Conservation (phyloP, 2,888 invertebrate species). For the Drosophila kuntzei region DNA sequence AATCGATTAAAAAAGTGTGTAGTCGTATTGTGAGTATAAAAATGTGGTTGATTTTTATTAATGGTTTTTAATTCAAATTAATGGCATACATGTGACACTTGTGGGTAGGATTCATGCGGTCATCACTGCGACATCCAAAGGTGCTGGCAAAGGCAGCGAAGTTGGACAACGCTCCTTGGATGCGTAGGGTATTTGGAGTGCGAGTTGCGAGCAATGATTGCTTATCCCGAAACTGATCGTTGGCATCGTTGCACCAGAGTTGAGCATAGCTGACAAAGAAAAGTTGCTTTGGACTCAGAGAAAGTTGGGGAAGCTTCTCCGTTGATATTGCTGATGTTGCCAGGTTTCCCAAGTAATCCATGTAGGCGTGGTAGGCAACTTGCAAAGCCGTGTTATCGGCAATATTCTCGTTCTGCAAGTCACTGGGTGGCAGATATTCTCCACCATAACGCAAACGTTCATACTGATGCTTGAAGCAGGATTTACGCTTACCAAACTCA, state of each 20-base stretch:
- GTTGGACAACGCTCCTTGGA: slow-evolving; percentile 80
- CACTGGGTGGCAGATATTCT: slow-evolving; percentile 69
- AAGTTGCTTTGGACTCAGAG: slow-evolving; percentile 72
- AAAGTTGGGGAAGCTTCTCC: slow-evolving; percentile 76
- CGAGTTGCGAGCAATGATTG: slow-evolving; percentile 67
- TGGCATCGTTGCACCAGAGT: slow-evolving; percentile 78
- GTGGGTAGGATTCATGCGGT: slow-evolving; percentile 71
- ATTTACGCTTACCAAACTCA: slow-evolving; percentile 67
- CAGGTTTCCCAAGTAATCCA: slow-evolving; percentile 61
- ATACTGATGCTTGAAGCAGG: slow-evolving; percentile 81
- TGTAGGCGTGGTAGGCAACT: slow-evolving; percentile 79
- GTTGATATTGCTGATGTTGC: slow-evolving; percentile 40
- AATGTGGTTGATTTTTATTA: no score
- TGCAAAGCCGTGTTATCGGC: slow-evolving; percentile 84
- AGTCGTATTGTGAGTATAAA: no score
- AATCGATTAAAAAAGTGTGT: no score
- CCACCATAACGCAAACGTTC: slow-evolving; percentile 72
- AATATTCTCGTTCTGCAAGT: slow-evolving; percentile 79
- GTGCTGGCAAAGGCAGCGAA: slow-evolving; percentile 70
- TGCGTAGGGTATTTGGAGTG: slow-evolving; percentile 74
- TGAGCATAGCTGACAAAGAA: slow-evolving; percentile 83
- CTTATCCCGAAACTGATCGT: slow-evolving; percentile 72
- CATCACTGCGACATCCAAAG: slow-evolving; percentile 70
- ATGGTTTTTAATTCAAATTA: slow-evolving; percentile 4
- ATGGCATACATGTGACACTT: slow-evolving; percentile 78